Evolutionary conservation across 1,140 invertebrate species (phyloP), one percentile per base, ranked within the genome.

Genomic region (Micrasema longulum): DNA sequence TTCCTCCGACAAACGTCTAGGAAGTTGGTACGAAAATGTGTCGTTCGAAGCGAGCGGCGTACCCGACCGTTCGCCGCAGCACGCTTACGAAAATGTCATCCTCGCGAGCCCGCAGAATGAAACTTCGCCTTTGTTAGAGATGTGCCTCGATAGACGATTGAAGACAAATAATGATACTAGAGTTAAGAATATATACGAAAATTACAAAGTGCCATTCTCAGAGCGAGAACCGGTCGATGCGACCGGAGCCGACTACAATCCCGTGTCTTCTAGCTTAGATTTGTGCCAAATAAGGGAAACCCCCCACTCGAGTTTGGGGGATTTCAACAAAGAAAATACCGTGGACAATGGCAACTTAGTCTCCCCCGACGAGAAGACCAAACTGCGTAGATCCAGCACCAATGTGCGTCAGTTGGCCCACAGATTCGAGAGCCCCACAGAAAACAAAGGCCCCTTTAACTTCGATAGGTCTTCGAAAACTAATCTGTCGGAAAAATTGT

Each of bases 371-470:
- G 60, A 65, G 11, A 36, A 26, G 26, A 52, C 31, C 52, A 60
- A 52, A 18, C 36, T 41, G n/a, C 50, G 64, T 63, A 65, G 67
- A 26, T 75, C 73, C 11, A 72, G 66, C 22, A 71, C 69, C 1
- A 88, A 87, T 66, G 87, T 89, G 2, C 82, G 87, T 36, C 86
- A 89, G 74, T 70, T 89, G 47, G 87, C 87, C 11, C 86, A 84
- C 35, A 82, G 86, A 71, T 89, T 89, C 48, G 87, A 89, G 76
- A 88, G 87, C 48, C 87, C 87, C 0, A 85, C 83, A 0, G 84
- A 85, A 64, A 82, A 83, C 55, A 84, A 83, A 70, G 79, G 78
- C 1, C 80, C 79, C 0, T 84, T 85, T 48, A 79, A 75, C 0
- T 85, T 85, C 38, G 83, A 85, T 7, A 84, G 84, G 76, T 83